Base-by-base conservation (phyloP, 2,113 vertebrate species). In the Erpornis zantholeuca region DNA sequence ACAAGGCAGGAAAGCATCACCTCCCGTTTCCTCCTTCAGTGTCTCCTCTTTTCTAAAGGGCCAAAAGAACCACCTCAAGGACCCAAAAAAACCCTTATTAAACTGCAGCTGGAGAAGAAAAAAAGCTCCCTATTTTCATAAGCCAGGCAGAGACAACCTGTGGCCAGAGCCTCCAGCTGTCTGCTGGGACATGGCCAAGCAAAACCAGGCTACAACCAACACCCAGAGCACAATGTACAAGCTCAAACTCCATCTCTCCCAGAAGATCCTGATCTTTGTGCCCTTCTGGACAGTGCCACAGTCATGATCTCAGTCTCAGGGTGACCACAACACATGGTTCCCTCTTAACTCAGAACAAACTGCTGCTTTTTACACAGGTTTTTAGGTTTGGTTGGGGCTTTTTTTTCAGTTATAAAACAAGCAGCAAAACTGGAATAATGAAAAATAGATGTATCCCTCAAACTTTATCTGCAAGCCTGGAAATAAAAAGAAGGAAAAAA, bases 391-490 rank as follows among this genome's bases (percentile, higher is more conserved):
- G 27, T 5, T 44, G 60, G 28, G 10, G 42, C 7, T 44, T 44
- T 61, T 61, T 72, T 44, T 16, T 23, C 2, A 61, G 45, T 79
- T 85, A 77, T 38, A 94, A 91, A 95, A 92, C 49, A 85, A 82
- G 90, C 3, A 1, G 60, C 12, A 72, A 66, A 88, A 90, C 38
- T n/a, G 28, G 42, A 78, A 78, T 86, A 91, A 93, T 84, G 85
- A 95, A 96, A 97, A 94, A 93, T 75, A 94, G 80, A 92, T 86
- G 40, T 28, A 77, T 63, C 40, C 57, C 47, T 82, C 88, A 86
- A 96, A 94, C 86, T 81, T 63, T 27, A 93, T 79, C 92, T 93
- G 88, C 65, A 60, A 96, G 90, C 66, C 85, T 78, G n/a, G 76
- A 60, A 96, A 94, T 82, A 54, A 87, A 91, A 49, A 84, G 59